Conservation (phyloP, 2,797 vertebrate genomes). For the Iguana delicatissima region DNA sequence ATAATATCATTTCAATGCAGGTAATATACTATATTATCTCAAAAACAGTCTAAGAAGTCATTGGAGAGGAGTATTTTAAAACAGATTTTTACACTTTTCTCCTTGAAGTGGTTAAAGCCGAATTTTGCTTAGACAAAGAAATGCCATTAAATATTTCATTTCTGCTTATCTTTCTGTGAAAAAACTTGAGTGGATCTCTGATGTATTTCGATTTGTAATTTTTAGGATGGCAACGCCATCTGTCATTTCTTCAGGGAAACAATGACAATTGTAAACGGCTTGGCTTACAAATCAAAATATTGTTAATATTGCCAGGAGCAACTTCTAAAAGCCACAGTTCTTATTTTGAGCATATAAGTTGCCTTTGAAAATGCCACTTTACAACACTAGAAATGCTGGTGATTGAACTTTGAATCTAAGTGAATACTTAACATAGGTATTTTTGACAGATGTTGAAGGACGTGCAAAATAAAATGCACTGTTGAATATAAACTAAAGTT, state of each 20-base stretch:
- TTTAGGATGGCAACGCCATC: constrained; percentile 56
- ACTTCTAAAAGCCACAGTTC: background rate
- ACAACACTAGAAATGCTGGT: background rate
- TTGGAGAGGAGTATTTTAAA: constrained; percentile 59
- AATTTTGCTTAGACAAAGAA: constrained; percentile 58
- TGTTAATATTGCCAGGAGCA: constrained; percentile 54
- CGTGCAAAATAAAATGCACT: background rate
- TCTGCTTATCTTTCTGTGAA: constrained; percentile 41
- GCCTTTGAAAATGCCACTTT: background rate
- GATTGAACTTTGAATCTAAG: background rate
- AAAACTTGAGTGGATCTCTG: constrained; percentile 63
- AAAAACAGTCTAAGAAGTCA: constrained; percentile 55
- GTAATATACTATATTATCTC: constrained; percentile 33
- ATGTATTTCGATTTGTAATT: constrained; percentile 63
- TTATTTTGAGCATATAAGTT: background rate
- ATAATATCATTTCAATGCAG: constrained; percentile 51
- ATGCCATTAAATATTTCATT: constrained; percentile 49
- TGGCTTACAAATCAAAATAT: constrained; percentile 53
- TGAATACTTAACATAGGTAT: background rate
- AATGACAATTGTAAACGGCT: constrained; percentile 6
- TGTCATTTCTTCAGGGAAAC: constrained; percentile 45
- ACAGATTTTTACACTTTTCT: constrained; percentile 55
- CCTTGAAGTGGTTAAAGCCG: constrained; percentile 66
- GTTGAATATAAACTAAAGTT: background rate
- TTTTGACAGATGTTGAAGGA: background rate